Percentiles rank a stretch among this genome's conserved stretches.
Evolutionary conservation across 1,140 invertebrate genomes (phyloP).

Genomic region (Drosophila insularis): DNA sequence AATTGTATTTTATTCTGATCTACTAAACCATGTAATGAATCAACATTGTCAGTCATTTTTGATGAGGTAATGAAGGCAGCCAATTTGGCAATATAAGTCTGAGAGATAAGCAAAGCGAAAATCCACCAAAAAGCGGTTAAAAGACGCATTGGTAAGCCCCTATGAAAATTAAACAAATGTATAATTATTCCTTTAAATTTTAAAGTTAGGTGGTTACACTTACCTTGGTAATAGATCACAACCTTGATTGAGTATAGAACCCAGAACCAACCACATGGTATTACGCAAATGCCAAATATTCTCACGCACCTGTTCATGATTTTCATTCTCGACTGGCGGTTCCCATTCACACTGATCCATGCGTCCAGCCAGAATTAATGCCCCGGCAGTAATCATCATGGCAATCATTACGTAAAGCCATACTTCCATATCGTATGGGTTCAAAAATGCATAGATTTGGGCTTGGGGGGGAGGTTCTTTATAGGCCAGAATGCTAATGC

Average conservation of each 20-base stretch:
- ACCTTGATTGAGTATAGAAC: constrained; percentile 90
- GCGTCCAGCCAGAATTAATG: constrained; percentile 95
- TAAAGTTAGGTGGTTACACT: constrained; percentile 58
- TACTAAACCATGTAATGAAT: constrained; percentile 93
- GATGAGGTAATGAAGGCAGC: constrained; percentile 96
- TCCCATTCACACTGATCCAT: constrained; percentile 90
- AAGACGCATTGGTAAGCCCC: constrained; percentile 91
- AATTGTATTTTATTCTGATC: constrained; percentile 95
- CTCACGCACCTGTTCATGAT: constrained; percentile 87
- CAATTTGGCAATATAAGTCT: constrained; percentile 97
- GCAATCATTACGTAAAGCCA: constrained; percentile 97
- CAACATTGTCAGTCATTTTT: constrained; percentile 91
- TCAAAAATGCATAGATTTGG: constrained; percentile 94
- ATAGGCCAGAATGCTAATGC: constrained; percentile 93
- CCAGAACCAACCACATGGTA: constrained; percentile 89
- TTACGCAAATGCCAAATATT: constrained; percentile 91
- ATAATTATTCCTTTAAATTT: background rate
- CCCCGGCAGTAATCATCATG: constrained; percentile 94
- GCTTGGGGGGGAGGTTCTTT: constrained; percentile 93
- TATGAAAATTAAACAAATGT: constrained; percentile 61
- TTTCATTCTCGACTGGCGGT: constrained; percentile 88
- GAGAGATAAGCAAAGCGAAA: constrained; percentile 96
- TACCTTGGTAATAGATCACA: constrained; percentile 91
- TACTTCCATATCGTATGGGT: constrained; percentile 94
- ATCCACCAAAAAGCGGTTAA: constrained; percentile 97